Evolutionary conservation across 2,113 vertebrate species (phyloP).

Genomic region (Agapornis roseicollis): DNA sequence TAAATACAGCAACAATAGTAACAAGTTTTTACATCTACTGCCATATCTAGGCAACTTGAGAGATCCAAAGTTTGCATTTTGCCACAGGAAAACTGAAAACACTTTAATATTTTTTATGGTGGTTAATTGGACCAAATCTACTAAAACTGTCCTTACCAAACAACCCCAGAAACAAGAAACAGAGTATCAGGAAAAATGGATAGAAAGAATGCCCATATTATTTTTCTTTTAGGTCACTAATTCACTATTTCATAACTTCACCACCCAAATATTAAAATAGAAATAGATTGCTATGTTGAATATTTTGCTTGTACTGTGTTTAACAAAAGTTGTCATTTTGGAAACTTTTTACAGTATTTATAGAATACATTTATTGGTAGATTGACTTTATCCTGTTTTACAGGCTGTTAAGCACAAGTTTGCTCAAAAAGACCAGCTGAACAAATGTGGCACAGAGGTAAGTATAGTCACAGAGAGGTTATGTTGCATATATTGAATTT

Average conservation of each 20-base stretch:
- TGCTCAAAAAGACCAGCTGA: constrained; percentile 37
- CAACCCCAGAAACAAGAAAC: not conserved
- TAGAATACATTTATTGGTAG: not conserved
- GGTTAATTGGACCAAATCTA: not conserved
- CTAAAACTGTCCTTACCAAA: not conserved
- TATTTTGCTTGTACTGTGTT: not conserved
- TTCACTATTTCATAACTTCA: not conserved
- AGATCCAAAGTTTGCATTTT: not conserved
- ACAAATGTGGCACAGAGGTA: constrained; percentile 61
- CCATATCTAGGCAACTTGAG: not conserved
- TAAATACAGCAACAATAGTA: not conserved
- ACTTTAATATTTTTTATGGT: not conserved
- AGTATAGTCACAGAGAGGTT: not conserved
- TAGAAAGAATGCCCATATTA: not conserved
- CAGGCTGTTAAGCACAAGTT: constrained; percentile 62
- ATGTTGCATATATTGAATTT: not conserved
- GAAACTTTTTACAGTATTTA: not conserved
- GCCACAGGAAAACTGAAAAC: not conserved
- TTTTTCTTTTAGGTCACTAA: not conserved
- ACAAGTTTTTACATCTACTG: not conserved
- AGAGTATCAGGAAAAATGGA: not conserved
- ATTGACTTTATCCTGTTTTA: constrained; percentile 54
- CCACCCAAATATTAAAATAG: not conserved
- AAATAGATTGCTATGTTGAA: not conserved
- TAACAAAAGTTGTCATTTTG: not conserved